These are phyloP conservation scores for Astatotilapia flaviijosephi DNA, from an alignment of 2,113 vertebrate genomes.

Conservation along the genomic window DNA sequence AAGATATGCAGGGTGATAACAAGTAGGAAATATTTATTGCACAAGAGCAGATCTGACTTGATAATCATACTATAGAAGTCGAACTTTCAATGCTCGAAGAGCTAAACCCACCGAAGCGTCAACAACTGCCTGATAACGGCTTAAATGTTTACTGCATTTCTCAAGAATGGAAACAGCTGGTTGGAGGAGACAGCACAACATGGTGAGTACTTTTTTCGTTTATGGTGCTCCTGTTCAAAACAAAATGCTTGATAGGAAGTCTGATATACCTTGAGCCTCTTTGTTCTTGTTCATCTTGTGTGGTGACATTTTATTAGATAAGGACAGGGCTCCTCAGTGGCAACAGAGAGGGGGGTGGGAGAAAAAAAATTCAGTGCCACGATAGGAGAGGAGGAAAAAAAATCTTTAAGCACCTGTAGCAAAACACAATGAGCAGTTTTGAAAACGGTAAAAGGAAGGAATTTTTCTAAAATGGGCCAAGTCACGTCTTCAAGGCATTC, in stretches of 20 bases:
- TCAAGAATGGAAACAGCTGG: conserved; percentile 15
- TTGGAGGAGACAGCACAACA: background rate
- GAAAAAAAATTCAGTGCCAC: background rate
- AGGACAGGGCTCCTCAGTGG: conserved; percentile 23
- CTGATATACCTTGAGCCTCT: conserved; percentile 49
- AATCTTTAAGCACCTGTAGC: conserved; percentile 71
- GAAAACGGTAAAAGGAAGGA: conserved; percentile 66
- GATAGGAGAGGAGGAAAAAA: background rate
- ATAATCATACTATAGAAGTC: background rate
- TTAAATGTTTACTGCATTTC: background rate
- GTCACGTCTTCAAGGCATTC: conserved; percentile 66
- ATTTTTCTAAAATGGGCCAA: conserved; percentile 70
- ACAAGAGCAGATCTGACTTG: background rate
- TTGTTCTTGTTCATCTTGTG: conserved; percentile 56
- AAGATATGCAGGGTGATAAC: background rate
- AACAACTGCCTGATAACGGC: background rate
- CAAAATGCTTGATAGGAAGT: conserved; percentile 60
- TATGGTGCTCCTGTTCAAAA: conserved; percentile 27
- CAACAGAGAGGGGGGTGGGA: background rate
- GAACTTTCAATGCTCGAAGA: background rate
- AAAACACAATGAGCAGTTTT: conserved; percentile 68
- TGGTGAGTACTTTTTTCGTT: background rate
- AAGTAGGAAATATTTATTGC: background rate
- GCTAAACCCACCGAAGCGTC: background rate
- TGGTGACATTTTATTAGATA: conserved; percentile 66